A percentile compares a stretch with the other conserved stretches of the same genome.
These are phyloP conservation scores for Drosophila lacteicornis DNA, from an alignment of 1,140 invertebrate genomes.

Conservation along the genomic window DNA sequence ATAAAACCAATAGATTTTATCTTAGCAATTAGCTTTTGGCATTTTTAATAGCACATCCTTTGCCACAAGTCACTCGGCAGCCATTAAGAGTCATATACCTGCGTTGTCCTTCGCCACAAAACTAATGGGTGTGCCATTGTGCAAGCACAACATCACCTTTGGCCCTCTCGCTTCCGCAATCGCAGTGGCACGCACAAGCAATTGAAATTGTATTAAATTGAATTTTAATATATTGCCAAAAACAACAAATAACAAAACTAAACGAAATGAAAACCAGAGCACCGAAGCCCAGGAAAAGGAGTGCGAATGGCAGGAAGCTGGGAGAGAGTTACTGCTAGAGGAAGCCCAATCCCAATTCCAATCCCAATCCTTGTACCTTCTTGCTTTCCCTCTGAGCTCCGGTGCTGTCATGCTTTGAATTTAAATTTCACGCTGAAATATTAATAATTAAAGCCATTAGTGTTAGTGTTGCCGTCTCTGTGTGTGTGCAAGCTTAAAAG, in stretches of 20 bases:
- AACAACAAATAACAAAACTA: constrained; percentile 57
- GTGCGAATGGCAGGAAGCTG: constrained; percentile 12
- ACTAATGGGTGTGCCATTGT: constrained; percentile 9
- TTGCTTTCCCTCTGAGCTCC: constrained; percentile 10
- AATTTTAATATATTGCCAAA: constrained; percentile 77
- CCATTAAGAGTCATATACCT: background rate
- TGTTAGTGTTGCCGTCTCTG: constrained; percentile 34
- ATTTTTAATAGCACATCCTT: background rate
- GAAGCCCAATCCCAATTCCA: background rate
- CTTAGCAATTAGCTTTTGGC: background rate
- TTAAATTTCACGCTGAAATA: constrained; percentile 76
- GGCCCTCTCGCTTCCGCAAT: constrained; percentile 18
- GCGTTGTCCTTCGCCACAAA: background rate
- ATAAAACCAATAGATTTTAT: background rate
- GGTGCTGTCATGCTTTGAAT: constrained; percentile 65
- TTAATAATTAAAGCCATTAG: constrained; percentile 73
- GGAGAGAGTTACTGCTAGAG: background rate
- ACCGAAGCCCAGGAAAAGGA: background rate
- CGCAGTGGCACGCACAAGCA: constrained; percentile 69
- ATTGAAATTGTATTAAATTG: constrained; percentile 81
- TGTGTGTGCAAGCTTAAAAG: constrained; percentile 45
- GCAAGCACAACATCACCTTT: constrained; percentile 59
- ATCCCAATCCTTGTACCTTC: no score
- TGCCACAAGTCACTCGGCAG: background rate
- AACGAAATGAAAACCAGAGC: constrained; percentile 31